These are phyloP conservation scores for Sebastes trivittatus DNA, from an alignment of 2,797 vertebrate species.

Conservation along the genomic window DNA sequence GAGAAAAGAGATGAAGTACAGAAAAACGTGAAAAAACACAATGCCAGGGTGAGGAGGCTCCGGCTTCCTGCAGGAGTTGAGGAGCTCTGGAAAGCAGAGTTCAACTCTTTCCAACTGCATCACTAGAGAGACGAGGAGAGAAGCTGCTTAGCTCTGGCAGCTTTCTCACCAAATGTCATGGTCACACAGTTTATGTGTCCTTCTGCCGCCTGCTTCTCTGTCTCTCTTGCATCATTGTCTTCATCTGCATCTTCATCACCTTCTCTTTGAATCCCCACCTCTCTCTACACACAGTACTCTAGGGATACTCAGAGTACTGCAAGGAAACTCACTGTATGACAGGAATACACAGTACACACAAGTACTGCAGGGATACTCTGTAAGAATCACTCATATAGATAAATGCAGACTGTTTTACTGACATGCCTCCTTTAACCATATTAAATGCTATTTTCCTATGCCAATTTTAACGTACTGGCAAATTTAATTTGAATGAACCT, in stretches of 20 bases:
- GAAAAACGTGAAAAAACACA: not conserved
- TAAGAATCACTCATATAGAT: no score
- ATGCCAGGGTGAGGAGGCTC: not conserved
- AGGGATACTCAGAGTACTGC: not conserved
- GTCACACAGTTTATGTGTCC: not conserved
- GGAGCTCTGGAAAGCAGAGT: constrained; percentile 31
- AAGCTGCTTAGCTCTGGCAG: not conserved
- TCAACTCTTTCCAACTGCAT: not conserved
- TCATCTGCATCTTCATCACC: no score
- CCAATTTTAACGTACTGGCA: no score
- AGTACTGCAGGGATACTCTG: not conserved
- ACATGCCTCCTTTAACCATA: no score
- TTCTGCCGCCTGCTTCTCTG: not conserved
- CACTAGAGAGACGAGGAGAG: not conserved
- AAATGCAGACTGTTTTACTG: no score
- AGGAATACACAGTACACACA: no score
- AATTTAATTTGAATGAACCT: no score
- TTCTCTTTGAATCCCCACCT: no score
- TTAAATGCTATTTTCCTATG: no score
- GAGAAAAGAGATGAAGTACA: constrained; percentile 29
- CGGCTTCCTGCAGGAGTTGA: constrained; percentile 29
- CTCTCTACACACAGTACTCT: not conserved
- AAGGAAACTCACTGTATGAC: not conserved
- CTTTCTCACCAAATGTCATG: not conserved
- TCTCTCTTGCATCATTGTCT: no score